Conservation (phyloP, 2,797 vertebrate species). For the Cryptoblepharus egeriae region DNA sequence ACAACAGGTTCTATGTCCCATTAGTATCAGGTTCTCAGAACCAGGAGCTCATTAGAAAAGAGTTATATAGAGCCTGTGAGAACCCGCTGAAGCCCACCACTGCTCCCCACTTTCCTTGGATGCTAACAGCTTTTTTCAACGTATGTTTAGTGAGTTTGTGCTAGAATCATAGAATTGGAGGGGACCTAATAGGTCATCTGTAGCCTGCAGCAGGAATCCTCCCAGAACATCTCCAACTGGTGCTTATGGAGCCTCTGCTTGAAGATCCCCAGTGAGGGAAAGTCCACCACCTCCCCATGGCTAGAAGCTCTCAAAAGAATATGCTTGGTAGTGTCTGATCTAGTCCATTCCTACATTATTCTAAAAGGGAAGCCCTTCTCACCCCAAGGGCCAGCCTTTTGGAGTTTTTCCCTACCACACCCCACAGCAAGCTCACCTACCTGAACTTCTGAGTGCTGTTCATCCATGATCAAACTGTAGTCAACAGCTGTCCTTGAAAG, state of each 20-base stretch:
- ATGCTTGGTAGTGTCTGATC: not conserved
- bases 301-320: not conserved
- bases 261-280: too few relatives aligned
- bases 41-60: too few relatives aligned
- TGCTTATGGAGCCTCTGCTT: too few relatives aligned
- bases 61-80: too few relatives aligned
- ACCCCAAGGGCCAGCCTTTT: not conserved
- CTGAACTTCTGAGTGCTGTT: not conserved
- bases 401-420: not conserved
- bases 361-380: not conserved
- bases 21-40: too few relatives aligned
- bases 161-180: too few relatives aligned
- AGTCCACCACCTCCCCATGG: too few relatives aligned
- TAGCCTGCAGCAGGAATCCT: too few relatives aligned
- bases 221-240: too few relatives aligned
- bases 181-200: too few relatives aligned
- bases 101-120: not conserved
- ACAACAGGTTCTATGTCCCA: too few relatives aligned
- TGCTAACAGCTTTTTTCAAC: not conserved
- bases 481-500: not conserved
- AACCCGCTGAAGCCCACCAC: too few relatives aligned
- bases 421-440: constrained; percentile 4
- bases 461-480: not conserved
- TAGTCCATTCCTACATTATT: not conserved
- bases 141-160: not conserved